Conservation (phyloP, 2,797 vertebrate genomes). For the Macropus fuliginosus region DNA sequence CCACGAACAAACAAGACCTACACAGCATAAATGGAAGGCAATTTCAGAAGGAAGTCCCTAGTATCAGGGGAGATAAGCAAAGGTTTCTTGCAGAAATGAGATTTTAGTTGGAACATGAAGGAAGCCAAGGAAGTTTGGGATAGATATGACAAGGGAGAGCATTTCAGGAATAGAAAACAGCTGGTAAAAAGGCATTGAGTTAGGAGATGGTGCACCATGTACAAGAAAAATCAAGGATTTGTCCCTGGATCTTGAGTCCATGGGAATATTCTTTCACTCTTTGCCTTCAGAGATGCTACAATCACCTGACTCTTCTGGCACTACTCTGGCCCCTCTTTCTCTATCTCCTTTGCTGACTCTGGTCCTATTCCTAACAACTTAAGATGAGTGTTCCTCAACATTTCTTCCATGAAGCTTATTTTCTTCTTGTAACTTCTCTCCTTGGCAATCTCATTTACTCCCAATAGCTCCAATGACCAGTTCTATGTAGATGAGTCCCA, state of each 20-base stretch:
- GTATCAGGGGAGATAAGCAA: background rate
- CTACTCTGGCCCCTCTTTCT: background rate
- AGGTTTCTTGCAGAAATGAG: background rate
- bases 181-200: background rate
- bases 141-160: background rate
- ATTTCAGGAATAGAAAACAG: background rate
- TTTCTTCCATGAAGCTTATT: background rate
- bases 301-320: background rate
- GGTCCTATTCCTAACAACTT: background rate
- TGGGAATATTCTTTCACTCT: background rate
- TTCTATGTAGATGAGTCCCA: background rate
- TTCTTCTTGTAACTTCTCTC: background rate
- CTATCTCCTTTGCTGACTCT: background rate
- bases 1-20: background rate
- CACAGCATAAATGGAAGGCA: background rate
- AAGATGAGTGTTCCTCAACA: background rate
- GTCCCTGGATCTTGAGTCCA: background rate
- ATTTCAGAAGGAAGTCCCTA: background rate
- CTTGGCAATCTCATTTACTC: background rate
- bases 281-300: background rate
- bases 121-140: background rate
- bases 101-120: background rate
- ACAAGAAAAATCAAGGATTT: background rate
- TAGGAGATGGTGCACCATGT: background rate
- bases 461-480: background rate